Base-by-base conservation (phyloP, 2,888 invertebrate species). In the Eugnorisma glareosa region DNA sequence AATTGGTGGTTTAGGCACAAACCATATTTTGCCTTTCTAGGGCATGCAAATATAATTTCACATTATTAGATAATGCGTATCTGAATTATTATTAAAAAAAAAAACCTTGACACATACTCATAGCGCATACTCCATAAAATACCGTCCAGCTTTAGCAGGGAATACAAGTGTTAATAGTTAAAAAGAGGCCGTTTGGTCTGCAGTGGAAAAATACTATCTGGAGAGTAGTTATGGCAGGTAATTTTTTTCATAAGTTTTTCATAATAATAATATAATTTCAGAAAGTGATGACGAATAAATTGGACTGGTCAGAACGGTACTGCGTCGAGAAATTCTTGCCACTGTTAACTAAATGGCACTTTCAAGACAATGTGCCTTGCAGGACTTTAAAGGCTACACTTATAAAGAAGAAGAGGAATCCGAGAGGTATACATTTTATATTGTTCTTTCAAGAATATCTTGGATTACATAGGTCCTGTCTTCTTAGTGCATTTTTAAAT, bases 261-360 rank as follows among this genome's bases (percentile, higher is more conserved):
- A 21, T 51, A 10, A 51, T 51, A 24, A 51, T 24, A 51, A 51
- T 2, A 35, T 73, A 0, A 21, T 84, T 73, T 93, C 90, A 98
- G 98, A 97, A 97, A 93, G 97, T 98, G 84, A 97, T 98, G 94
- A 96, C 96, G 0, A 96, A 95, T 77, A 97, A 98, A 88, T 92
- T 98, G 72, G 97, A 97, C 84, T 99, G 99, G 99, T 97, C 98
- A 5, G 97, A 98, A 90, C 96, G 97, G 48, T 98, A 98, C 91
- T 97, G 98, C 59, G 98, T 98, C 83, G 97, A 98, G 89, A 98
- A 98, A 92, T 97, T 98, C 86, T 95, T 98, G 77, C 98, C 98
- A 0, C 91, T 99, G 64, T 92, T 98, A 37, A 98, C 98, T 0
- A 97, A 98, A 86, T 98, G 98, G 98, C 98, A 98, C 90, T 93